phyloP scores from a whole-genome alignment of 2,797 vertebrate species.

The Xyrichtys novacula region DNA sequence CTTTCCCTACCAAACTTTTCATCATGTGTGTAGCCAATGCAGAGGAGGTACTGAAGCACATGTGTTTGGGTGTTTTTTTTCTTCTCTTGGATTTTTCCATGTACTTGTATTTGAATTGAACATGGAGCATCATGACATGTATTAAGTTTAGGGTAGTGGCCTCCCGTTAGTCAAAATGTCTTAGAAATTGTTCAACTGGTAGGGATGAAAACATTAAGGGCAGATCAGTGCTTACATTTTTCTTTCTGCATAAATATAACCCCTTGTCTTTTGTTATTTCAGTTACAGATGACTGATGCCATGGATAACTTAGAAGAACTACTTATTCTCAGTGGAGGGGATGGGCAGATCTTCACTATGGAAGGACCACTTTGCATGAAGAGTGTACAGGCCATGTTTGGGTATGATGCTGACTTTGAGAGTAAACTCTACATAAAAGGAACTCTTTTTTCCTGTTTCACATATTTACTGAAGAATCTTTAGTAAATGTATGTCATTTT shows the following conservation, averaged over 20 bases:
- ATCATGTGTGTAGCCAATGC: slow-evolving; percentile 97
- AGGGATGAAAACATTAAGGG: too few relatives aligned
- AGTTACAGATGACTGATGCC: slow-evolving; percentile 94
- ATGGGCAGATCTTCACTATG: slow-evolving; percentile 96
- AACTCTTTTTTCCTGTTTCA: not conserved
- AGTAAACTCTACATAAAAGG: not conserved
- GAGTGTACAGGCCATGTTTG: slow-evolving; percentile 98
- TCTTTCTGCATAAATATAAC: too few relatives aligned
- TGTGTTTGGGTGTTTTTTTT: not conserved
- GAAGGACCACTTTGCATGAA: slow-evolving; percentile 97
- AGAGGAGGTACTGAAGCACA: slow-evolving; percentile 90
- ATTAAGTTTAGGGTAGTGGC: too few relatives aligned
- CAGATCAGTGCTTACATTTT: too few relatives aligned
- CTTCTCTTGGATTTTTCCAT: not conserved
- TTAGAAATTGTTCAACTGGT: too few relatives aligned
- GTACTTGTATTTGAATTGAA: not conserved
- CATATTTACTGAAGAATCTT: not conserved
- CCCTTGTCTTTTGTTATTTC: slow-evolving; percentile 19
- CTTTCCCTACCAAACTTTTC: slow-evolving; percentile 94
- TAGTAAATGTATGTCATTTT: slow-evolving; percentile 1
- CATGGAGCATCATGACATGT: too few relatives aligned
- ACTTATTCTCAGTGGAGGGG: slow-evolving; percentile 92
- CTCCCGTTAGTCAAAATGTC: too few relatives aligned
- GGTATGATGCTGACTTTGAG: slow-evolving; percentile 81
- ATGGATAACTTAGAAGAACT: slow-evolving; percentile 95